Percentiles rank a stretch among this genome's conserved stretches.
These are phyloP conservation scores for Alosa sapidissima DNA, from an alignment of 2,797 vertebrate species.

Conservation along the genomic window DNA sequence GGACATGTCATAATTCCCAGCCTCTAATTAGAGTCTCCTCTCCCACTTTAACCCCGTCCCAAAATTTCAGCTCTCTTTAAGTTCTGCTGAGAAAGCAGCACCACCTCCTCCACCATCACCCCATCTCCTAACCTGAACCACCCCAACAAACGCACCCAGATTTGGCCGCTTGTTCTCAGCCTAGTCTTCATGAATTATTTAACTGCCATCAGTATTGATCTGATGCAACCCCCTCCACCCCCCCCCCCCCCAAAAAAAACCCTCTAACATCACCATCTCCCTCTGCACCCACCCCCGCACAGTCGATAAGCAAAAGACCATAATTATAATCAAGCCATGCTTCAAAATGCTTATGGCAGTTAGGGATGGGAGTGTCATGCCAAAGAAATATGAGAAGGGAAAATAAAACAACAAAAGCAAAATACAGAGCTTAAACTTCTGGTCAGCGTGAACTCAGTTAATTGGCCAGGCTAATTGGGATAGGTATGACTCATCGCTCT, in stretches of 20 bases:
- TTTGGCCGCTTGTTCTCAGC: constrained; percentile 58
- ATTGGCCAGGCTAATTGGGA: constrained; percentile 56
- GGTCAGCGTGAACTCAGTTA: constrained; percentile 56
- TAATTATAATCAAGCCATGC: constrained; percentile 59
- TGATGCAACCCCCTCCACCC: constrained; percentile 34
- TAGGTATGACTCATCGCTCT: constrained; percentile 44
- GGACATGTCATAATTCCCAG: constrained; percentile 50
- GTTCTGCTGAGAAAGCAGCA: constrained; percentile 58
- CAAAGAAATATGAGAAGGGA: constrained; percentile 33
- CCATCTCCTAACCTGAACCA: constrained; percentile 41
- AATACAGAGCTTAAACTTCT: constrained; percentile 6
- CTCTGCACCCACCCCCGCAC: constrained; percentile 28
- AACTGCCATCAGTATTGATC: constrained; percentile 60
- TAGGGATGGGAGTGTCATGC: constrained; percentile 34
- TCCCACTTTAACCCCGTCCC: constrained; percentile 18
- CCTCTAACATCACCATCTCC: background rate
- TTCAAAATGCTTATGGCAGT: constrained; percentile 57
- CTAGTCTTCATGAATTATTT: constrained; percentile 69
- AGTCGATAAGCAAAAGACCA: constrained; percentile 60
- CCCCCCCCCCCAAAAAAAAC: background rate
- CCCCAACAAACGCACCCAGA: constrained; percentile 49
- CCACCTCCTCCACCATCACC: constrained; percentile 31
- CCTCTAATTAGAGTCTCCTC: constrained; percentile 60
- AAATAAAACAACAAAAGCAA: background rate
- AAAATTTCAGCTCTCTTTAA: constrained; percentile 48